Conservation (phyloP, 1,140 invertebrate genomes). For the Nomia melanderi region DNA sequence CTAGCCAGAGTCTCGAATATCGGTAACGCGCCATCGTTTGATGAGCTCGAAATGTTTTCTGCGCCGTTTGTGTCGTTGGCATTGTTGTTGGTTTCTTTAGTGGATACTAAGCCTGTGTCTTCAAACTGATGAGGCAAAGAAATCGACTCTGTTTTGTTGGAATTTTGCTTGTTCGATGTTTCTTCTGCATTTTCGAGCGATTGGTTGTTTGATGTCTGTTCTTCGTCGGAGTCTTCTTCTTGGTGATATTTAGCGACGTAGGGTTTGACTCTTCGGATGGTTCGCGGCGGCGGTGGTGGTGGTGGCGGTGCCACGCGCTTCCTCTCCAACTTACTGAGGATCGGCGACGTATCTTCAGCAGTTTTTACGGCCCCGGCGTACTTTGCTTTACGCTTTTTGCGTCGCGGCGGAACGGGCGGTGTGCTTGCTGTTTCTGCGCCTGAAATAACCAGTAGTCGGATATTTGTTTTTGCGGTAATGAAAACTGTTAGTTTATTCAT, state of each 20-base stretch:
- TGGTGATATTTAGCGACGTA: neutral
- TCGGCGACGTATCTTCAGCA: constrained; percentile 2
- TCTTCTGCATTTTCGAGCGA: neutral
- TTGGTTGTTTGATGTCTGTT: neutral
- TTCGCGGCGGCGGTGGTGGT: constrained; percentile 60
- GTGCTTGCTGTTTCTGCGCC: constrained; percentile 61
- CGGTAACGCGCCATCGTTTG: constrained; percentile 3
- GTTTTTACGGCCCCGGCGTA: constrained; percentile 15
- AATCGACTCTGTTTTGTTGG: neutral
- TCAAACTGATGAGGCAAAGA: neutral
- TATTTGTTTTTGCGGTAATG: neutral
- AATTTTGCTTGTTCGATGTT: neutral
- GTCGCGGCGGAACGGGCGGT: constrained; percentile 77
- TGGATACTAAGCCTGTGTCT: neutral
- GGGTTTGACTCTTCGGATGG: constrained; percentile 49
- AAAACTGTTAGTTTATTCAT: neutral
- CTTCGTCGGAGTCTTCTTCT: constrained; percentile 13
- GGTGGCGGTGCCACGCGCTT: constrained; percentile 67
- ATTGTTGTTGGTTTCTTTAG: neutral
- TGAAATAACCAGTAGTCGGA: constrained; percentile 63
- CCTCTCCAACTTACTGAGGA: constrained; percentile 35
- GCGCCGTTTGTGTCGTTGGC: neutral
- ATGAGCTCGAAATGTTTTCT: neutral
- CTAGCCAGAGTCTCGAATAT: neutral
- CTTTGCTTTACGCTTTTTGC: constrained; percentile 71